Conservation (phyloP, 2,113 vertebrate species). For the Fulmarus glacialis region DNA sequence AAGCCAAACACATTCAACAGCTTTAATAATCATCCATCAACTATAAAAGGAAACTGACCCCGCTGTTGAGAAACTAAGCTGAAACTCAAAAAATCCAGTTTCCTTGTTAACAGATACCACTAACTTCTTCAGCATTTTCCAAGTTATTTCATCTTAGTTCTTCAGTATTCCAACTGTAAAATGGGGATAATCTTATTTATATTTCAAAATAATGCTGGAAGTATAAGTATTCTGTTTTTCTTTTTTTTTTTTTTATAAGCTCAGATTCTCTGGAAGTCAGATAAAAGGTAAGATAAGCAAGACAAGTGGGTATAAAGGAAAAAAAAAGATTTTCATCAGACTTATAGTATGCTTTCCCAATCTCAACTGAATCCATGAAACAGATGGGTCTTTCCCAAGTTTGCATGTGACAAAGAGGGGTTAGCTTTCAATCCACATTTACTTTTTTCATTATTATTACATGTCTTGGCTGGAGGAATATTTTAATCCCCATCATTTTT, state of each 20-base stretch:
- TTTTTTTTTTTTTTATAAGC: neutral
- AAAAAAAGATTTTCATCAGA: neutral
- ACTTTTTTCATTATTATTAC: neutral
- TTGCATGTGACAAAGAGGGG: accelerated
- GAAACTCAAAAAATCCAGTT: neutral
- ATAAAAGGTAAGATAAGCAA: neutral
- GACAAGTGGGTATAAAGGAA: neutral
- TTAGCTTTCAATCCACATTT: neutral
- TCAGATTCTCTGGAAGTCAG: neutral
- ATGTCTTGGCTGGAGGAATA: accelerated
- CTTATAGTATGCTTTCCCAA: neutral
- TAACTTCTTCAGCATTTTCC: neutral
- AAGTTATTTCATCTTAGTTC: neutral
- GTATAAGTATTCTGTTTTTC: neutral
- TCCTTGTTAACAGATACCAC: neutral
- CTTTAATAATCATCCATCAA: neutral
- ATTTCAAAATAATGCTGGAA: neutral
- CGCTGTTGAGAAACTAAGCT: neutral
- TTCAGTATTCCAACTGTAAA: neutral
- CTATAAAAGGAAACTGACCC: neutral
- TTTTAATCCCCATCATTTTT: neutral
- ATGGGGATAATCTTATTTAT: neutral
- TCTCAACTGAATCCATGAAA: neutral
- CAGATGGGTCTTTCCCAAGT: neutral
- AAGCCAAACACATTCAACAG: neutral